These are phyloP conservation scores for Thecophora atra DNA, from an alignment of 2,888 invertebrate species.

Conservation along the genomic window DNA sequence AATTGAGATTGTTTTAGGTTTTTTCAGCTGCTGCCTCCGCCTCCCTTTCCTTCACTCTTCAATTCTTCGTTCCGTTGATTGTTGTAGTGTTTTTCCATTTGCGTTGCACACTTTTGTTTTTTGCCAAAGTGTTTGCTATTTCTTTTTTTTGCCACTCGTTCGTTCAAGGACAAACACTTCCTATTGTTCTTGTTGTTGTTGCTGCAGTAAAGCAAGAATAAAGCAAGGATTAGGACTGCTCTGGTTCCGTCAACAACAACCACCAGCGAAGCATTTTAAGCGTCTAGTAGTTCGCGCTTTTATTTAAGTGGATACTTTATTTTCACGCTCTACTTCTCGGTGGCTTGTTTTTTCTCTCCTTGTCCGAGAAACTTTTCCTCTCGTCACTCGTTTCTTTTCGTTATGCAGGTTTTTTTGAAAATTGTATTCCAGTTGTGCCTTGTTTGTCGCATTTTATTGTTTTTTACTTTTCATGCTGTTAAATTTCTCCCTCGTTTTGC, in stretches of 20 bases:
- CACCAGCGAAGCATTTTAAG: conserved; percentile 15
- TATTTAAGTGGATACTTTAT: conserved; percentile 39
- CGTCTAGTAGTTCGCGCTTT: conserved; percentile 31
- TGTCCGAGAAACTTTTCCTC: not conserved
- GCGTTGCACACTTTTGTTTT: not conserved
- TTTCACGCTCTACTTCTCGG: conserved; percentile 49
- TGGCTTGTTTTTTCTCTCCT: not conserved
- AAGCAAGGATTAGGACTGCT: not conserved
- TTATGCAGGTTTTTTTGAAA: not conserved
- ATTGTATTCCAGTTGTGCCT: not conserved
- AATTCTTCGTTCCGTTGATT: too few species aligned
- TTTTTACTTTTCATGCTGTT: not conserved
- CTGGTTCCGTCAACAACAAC: conserved; percentile 7
- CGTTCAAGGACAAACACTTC: not conserved
- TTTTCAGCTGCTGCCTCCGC: not conserved
- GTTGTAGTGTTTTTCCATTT: not conserved
- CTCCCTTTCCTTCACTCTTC: not conserved
- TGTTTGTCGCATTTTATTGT: not conserved
- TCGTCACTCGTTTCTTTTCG: not conserved
- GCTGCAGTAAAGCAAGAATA: too few species aligned
- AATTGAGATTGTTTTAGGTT: not conserved
- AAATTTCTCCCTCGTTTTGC: not conserved
- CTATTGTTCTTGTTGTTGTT: too few species aligned
- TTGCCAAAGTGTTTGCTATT: not conserved
- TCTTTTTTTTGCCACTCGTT: not conserved